Base-by-base conservation (phyloP, 2,888 invertebrate species). In the Eupithecia vulgata region DNA sequence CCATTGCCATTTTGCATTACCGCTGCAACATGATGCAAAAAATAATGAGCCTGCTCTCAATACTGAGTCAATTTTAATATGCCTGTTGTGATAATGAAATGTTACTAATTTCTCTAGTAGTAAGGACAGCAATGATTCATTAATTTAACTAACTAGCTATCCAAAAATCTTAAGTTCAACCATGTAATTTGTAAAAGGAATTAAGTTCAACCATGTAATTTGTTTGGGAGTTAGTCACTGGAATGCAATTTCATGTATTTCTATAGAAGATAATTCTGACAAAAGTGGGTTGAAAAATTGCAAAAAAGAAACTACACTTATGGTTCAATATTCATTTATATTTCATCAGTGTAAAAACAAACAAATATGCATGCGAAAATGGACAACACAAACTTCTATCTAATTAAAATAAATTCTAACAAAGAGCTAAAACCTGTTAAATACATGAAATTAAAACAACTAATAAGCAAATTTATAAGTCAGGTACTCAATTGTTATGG, bases 1-100 rank as follows among this genome's bases (percentile, higher is more conserved):
- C 88, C 87, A 83, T 91, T 85, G 70, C 91, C 92, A 82, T 92
- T 93, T 76, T 89, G 87, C 79, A 85, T 84, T 78, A 88, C 70
- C 73, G 87, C 92, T 93, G 83, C 74, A 84, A 83, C 78, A 71
- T 71, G 52, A 40, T 40, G 48, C 21, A n/a, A 65, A 12, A 65
- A 42, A 65, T 25, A 21, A 35, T 61, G 17, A 61, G 3, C 34
- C 15, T 34, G 15, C 5, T 30, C 7, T 2, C 15, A 59, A 59
- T 21, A 52, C 8, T 52, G 52, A 10, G 48, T 15, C 4, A 17
- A n/a, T 17, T 45, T n/a, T 45, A 15, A 42, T 15, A 13, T 42
- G 3, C 42, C 5, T 45, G 48, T 52, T 12, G 5, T 52, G 2
- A 21, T 21, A 21, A 21, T 12, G 4, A n/a, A 48, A 12, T 52